These are phyloP conservation scores for Doris montereyensis DNA, from an alignment of 2,888 invertebrate species.

Conservation along the genomic window DNA sequence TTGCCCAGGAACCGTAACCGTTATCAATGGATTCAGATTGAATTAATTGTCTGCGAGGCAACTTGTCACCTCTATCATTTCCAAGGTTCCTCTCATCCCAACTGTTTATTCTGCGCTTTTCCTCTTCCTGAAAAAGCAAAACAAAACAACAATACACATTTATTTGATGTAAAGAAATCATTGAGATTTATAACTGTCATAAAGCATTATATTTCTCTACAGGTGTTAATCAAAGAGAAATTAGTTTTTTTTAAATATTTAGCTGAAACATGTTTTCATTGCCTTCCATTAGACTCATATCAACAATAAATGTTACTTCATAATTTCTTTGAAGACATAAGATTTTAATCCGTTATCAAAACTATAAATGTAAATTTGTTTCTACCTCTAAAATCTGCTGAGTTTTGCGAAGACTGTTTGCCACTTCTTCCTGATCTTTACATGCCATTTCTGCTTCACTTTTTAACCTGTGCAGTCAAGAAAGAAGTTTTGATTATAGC, in stretches of 20 bases:
- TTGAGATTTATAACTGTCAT: too few species aligned
- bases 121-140: constrained; percentile 26
- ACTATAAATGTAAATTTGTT: background rate
- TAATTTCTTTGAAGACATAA: too few species aligned
- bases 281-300: too few species aligned
- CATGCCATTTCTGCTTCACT: constrained; percentile 41
- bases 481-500: too few species aligned
- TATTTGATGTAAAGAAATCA: too few species aligned
- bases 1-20: constrained; percentile 40
- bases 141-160: too few species aligned
- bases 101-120: background rate
- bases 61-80: background rate
- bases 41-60: constrained; percentile 8
- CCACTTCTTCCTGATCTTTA: constrained; percentile 42
- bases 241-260: too few species aligned
- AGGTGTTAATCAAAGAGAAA: too few species aligned
- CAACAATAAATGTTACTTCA: too few species aligned
- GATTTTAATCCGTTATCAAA: too few species aligned
- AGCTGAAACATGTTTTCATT: too few species aligned
- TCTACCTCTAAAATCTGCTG: constrained; percentile 41
- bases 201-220: too few species aligned
- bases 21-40: constrained; percentile 31
- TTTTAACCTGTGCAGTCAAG: constrained; percentile 40
- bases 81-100: background rate
- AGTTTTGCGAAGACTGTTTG: constrained; percentile 42